Conservation (phyloP, 2,113 vertebrate species). For the Ornithorhynchus anatinus region DNA sequence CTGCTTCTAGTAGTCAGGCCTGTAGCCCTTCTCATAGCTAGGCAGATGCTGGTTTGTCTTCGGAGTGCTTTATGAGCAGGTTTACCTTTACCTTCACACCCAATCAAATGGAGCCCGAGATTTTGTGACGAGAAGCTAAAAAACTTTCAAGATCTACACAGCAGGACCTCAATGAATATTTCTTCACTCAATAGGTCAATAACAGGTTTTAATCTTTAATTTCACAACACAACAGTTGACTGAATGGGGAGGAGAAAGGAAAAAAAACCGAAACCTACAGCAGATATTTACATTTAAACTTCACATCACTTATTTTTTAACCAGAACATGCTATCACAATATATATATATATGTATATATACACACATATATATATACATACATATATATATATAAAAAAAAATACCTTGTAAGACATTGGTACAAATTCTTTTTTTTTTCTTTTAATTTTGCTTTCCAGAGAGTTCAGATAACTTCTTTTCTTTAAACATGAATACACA, state of each 20-base stretch:
- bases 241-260: slow-evolving; percentile 76
- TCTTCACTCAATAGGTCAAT: slow-evolving; percentile 76
- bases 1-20: too few relatives aligned
- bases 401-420: slow-evolving; percentile 87
- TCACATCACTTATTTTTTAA: slow-evolving; percentile 87
- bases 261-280: slow-evolving; percentile 53
- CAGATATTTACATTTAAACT: slow-evolving; percentile 94
- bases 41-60: too few relatives aligned
- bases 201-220: slow-evolving; percentile 93
- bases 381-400: too few relatives aligned
- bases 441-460: slow-evolving; percentile 72
- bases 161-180: slow-evolving; percentile 54
- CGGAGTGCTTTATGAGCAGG: too few relatives aligned
- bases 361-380: too few relatives aligned
- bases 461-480: slow-evolving; percentile 79
- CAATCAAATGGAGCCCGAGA: too few relatives aligned
- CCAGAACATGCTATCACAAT: slow-evolving; percentile 96
- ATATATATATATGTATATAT: too few relatives aligned
- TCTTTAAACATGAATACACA: slow-evolving; percentile 79
- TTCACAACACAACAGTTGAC: slow-evolving; percentile 92
- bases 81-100: too few relatives aligned
- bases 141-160: too few relatives aligned
- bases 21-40: too few relatives aligned
- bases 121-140: too few relatives aligned
- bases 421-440: slow-evolving; percentile 88